Conservation (phyloP, 1,140 invertebrate species). For the Leptestheria dahalacensis region DNA sequence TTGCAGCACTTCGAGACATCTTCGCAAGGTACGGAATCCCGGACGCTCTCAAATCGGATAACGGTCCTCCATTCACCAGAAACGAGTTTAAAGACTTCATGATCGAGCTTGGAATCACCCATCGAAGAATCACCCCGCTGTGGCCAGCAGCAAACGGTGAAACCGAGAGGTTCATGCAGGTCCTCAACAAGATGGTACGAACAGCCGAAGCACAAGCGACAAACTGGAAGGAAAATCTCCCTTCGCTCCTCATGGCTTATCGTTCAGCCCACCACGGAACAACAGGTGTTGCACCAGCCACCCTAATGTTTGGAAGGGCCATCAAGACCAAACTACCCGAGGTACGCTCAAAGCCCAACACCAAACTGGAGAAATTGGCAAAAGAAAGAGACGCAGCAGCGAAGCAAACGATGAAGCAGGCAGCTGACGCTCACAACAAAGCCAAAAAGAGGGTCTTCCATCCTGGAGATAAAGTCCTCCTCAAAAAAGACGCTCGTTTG, state of each 20-base stretch:
- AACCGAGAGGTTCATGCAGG: slow-evolving; percentile 8
- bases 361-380: neutral
- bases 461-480: neutral
- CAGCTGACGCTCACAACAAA: neutral
- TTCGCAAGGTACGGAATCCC: slow-evolving; percentile 19
- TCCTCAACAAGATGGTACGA: slow-evolving; percentile 11
- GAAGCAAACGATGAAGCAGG: neutral
- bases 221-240: slow-evolving; percentile 2
- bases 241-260: slow-evolving; percentile 1
- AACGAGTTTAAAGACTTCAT: slow-evolving; percentile 18
- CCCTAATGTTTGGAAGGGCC: neutral
- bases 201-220: neutral
- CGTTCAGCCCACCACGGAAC: neutral
- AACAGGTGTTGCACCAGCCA: slow-evolving; percentile 3
- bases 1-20: slow-evolving; percentile 6
- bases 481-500: neutral
- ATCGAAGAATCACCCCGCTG: slow-evolving; percentile 7
- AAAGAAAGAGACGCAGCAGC: neutral
- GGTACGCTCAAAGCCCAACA: neutral
- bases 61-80: slow-evolving; percentile 20
- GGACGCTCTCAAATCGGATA: slow-evolving; percentile 20
- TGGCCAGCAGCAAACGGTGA: slow-evolving; percentile 14
- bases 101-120: slow-evolving; percentile 10
- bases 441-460: slow-evolving; percentile 4
- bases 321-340: slow-evolving; percentile 2